Base-by-base conservation (phyloP, 1,140 invertebrate genomes). In the Drosophila pectinifera region DNA sequence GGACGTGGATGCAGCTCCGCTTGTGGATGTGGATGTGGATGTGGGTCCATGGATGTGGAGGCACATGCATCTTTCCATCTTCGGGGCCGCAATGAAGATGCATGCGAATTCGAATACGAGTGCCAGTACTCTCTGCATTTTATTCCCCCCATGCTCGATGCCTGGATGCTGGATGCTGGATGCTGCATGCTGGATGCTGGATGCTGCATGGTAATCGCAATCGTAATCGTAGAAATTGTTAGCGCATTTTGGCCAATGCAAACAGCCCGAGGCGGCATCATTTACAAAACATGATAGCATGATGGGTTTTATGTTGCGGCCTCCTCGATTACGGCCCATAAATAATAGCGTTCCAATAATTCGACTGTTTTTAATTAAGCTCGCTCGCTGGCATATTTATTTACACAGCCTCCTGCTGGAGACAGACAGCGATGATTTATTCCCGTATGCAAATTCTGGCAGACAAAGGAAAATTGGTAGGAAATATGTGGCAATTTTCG, bases 211-310 rank as follows among this genome's bases (percentile, higher is more conserved):
- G 82, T 77, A 86, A 85, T 80, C 81, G 80, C 74, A 83, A 88
- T 88, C 65, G 78, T 88, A 88, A 89, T 84, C 85, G 84, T 78
- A 74, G 73, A 89, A 89, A 89, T 89, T 89, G 80, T 89, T 89
- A 84, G 84, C 84, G 84, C 85, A 84, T 89, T 89, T 89, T 89
- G 84, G 73, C 85, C 80, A 86, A 89, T 89, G 61, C 84, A 89
- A 89, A 89, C 84, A 89, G 84, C 84, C 77, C 22, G 53, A 48
- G 65, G 84, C 84, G 80, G 84, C 84, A 73, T 86, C 83, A 86
- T 88, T 79, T 88, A 79, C 68, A 76, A 79, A 88, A 78, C 79
- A 88, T 88, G 83, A 88, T 88, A 79, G 55, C 76, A 84, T 80
- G 78, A 76, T 80, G 62, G 58, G 18, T 57, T 70, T 53, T 64